phyloP scores from a whole-genome alignment of 2,888 invertebrate genomes.

The Lasius platythorax region DNA sequence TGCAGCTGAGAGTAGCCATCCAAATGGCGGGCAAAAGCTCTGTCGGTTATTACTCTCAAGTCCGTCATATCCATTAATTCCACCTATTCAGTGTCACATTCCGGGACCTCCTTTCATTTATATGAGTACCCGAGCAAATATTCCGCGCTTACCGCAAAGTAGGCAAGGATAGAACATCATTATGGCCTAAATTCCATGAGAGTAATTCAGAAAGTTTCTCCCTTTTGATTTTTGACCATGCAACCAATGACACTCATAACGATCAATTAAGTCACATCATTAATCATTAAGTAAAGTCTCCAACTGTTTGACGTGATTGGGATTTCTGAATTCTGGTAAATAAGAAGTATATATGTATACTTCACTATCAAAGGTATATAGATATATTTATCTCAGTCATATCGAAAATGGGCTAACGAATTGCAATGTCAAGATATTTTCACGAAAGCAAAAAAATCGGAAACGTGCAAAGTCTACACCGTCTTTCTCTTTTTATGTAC shows the following conservation, averaged over 20 bases:
- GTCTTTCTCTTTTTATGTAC: neutral
- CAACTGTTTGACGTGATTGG: neutral
- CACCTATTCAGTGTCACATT: slow-evolving; percentile 77
- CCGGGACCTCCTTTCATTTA: slow-evolving; percentile 59
- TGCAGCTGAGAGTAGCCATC: slow-evolving; percentile 41
- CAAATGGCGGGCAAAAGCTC: slow-evolving; percentile 56
- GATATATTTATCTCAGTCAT: neutral
- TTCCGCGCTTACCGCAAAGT: slow-evolving; percentile 7
- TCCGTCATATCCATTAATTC: slow-evolving; percentile 79
- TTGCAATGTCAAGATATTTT: slow-evolving; percentile 5
- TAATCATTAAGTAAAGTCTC: neutral
- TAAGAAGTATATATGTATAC: neutral
- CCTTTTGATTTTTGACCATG: neutral
- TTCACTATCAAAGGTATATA: neutral
- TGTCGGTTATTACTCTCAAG: slow-evolving; percentile 70
- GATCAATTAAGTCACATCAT: neutral
- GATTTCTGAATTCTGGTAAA: neutral
- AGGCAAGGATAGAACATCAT: neutral
- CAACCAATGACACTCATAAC: neutral
- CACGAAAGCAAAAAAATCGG: neutral
- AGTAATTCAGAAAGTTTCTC: neutral
- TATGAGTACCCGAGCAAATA: slow-evolving; percentile 39
- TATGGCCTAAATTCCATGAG: neutral
- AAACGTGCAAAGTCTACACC: neutral
- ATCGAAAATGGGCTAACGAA: neutral